phyloP scores from a whole-genome alignment of 1,140 invertebrate species.

The Acromyrmex heyeri region DNA sequence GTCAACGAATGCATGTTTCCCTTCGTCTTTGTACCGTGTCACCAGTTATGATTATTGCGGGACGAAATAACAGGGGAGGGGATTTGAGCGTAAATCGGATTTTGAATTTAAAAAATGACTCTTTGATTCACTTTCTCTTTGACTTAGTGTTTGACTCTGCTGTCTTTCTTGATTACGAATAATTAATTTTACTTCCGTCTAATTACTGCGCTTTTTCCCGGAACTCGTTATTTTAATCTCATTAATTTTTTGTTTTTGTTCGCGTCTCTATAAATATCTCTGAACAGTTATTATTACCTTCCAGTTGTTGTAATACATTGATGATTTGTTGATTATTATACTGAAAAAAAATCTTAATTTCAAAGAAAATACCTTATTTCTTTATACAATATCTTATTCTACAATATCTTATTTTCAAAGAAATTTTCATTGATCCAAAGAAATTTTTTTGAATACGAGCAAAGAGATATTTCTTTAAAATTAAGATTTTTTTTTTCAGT shows the following conservation, averaged over 20 bases:
- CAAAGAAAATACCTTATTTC: too few species aligned
- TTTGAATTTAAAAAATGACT: slow-evolving; percentile 12
- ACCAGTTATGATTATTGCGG: background rate
- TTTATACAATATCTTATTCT: too few species aligned
- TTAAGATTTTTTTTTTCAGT: too few species aligned
- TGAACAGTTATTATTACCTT: background rate
- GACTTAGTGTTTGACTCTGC: background rate
- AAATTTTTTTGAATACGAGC: too few species aligned
- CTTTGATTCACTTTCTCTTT: background rate
- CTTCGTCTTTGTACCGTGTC: background rate
- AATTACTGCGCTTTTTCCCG: background rate
- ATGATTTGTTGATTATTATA: background rate
- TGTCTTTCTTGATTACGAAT: background rate
- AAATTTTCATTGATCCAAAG: too few species aligned
- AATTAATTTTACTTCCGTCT: slow-evolving; percentile 1
- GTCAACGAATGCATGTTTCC: background rate
- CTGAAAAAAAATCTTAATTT: too few species aligned
- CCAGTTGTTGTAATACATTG: background rate
- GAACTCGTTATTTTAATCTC: slow-evolving; percentile 17
- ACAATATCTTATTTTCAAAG: too few species aligned
- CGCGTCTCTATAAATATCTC: background rate
- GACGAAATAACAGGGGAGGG: background rate
- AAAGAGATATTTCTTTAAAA: too few species aligned
- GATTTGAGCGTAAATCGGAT: slow-evolving; percentile 7
- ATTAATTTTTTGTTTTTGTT: slow-evolving; percentile 11